A percentile compares a stretch with the other conserved stretches of the same genome.
These are phyloP conservation scores for Gymnosoma rotundatum DNA, from an alignment of 2,888 invertebrate species.

Conservation along the genomic window DNA sequence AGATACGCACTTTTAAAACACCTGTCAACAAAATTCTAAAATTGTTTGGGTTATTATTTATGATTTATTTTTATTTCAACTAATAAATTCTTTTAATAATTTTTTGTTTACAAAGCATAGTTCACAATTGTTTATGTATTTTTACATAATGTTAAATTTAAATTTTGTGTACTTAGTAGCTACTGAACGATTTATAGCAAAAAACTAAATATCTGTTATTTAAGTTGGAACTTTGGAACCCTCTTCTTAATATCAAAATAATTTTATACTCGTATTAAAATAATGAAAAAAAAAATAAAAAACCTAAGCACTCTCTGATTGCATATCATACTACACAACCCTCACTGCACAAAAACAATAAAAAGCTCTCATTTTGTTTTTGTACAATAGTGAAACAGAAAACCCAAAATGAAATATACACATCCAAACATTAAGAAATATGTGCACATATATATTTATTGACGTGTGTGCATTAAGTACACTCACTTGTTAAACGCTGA, in stretches of 20 bases:
- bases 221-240: constrained; percentile 69
- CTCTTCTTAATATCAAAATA: constrained; percentile 55
- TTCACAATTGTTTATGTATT: no score
- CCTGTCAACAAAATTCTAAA: neutral
- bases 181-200: constrained; percentile 64
- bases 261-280: constrained; percentile 38
- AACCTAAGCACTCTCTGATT: constrained; percentile 41
- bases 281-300: neutral
- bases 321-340: constrained; percentile 52
- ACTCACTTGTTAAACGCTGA: constrained; percentile 44
- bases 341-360: constrained; percentile 57
- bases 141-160: constrained; percentile 2
- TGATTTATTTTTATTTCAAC: neutral
- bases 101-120: neutral
- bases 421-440: neutral
- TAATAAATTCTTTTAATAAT: neutral
- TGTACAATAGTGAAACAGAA: neutral
- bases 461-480: constrained; percentile 5
- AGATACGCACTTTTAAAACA: neutral
- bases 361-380: constrained; percentile 35
- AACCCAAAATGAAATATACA: constrained; percentile 6
- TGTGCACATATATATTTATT: neutral
- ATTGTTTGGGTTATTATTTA: neutral
- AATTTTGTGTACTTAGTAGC: constrained; percentile 36
- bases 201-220: constrained; percentile 60